Percentiles rank a stretch among this genome's conserved stretches.
Evolutionary conservation across 2,797 vertebrate species (phyloP).

Genomic region (Gymnoscopelus microlampas): DNA sequence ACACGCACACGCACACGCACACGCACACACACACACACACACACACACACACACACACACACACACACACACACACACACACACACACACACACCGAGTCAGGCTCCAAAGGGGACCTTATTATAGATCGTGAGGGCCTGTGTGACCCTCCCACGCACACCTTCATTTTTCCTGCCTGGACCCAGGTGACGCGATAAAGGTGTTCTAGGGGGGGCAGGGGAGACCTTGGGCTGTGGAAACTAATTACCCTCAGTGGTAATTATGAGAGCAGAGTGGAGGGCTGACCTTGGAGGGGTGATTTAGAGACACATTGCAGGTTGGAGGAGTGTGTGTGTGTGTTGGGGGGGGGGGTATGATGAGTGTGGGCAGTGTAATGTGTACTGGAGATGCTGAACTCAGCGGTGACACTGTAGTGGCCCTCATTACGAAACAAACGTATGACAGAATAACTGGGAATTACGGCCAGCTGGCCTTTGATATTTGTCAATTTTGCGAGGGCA

Average conservation of each 20-base stretch:
- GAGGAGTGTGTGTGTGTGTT: background rate
- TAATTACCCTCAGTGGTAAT: slow-evolving; percentile 83
- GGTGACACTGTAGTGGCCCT: no score
- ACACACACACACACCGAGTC: slow-evolving; percentile 29
- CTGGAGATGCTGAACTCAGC: no score
- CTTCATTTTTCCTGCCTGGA: slow-evolving; percentile 59
- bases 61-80: slow-evolving; percentile 1
- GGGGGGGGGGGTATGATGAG: background rate
- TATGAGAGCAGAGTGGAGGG: slow-evolving; percentile 68
- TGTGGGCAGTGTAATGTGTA: background rate
- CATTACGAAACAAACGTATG: no score
- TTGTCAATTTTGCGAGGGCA: no score
- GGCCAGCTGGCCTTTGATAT: no score
- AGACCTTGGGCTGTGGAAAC: slow-evolving; percentile 74
- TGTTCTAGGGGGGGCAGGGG: slow-evolving; percentile 59
- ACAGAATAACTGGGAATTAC: no score
- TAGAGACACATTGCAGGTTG: slow-evolving; percentile 23
- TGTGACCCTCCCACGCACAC: slow-evolving; percentile 39
- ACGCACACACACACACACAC: slow-evolving; percentile 12
- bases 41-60: slow-evolving; percentile 31
- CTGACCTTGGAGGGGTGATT: slow-evolving; percentile 74
- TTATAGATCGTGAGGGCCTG: slow-evolving; percentile 60
- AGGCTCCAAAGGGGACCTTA: slow-evolving; percentile 59
- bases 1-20: slow-evolving; percentile 24
- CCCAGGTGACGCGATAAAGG: slow-evolving; percentile 73